A percentile compares a stretch with the other conserved stretches of the same genome.
Evolutionary conservation across 2,888 invertebrate genomes (phyloP).

Genomic region (Cephus nigrinus): DNA sequence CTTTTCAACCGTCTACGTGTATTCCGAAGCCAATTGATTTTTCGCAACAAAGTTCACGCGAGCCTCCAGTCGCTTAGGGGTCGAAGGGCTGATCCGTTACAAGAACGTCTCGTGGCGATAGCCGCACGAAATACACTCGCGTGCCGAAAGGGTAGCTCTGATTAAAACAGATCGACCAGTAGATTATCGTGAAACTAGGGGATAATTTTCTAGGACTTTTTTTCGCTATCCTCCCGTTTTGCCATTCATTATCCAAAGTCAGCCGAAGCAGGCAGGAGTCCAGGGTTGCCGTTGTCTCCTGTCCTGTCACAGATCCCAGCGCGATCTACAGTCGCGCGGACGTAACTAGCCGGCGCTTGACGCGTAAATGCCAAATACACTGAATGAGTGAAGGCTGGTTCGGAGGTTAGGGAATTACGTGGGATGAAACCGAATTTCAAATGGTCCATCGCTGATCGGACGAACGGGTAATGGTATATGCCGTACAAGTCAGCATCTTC

Average conservation of each 20-base stretch:
- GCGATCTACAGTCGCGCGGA: not conserved
- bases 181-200: not conserved
- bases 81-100: not conserved
- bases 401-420: not conserved
- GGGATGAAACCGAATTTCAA: not conserved
- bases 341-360: not conserved
- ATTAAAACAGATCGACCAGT: not conserved
- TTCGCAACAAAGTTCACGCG: not conserved
- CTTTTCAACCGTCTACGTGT: not conserved
- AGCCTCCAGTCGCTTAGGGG: not conserved
- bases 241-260: constrained; percentile 16
- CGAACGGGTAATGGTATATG: not conserved
- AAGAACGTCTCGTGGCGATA: not conserved
- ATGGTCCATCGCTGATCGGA: not conserved
- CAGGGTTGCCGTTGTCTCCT: not conserved
- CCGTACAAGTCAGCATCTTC: not conserved
- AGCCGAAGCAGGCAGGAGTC: constrained; percentile 15
- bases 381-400: not conserved
- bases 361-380: not conserved
- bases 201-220: not conserved
- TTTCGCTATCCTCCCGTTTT: not conserved
- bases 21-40: not conserved
- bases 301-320: constrained; percentile 4
- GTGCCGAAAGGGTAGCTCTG: not conserved
- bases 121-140: not conserved